These are phyloP conservation scores for Leptinotarsa texana DNA, from an alignment of 1,140 invertebrate genomes.

Conservation along the genomic window DNA sequence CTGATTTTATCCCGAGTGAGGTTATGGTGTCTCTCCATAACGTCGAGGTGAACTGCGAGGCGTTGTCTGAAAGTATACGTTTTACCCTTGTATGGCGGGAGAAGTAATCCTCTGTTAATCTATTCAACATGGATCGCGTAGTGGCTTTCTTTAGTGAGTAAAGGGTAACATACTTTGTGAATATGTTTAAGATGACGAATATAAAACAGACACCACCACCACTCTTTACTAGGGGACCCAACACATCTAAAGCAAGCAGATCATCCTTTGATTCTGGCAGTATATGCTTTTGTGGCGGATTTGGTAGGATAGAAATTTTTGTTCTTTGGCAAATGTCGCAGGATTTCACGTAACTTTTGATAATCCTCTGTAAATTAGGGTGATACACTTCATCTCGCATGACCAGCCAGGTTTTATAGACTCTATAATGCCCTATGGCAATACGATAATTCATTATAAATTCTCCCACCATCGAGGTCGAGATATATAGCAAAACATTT, in stretches of 20 bases:
- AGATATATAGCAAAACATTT: not conserved
- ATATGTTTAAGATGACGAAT: not conserved
- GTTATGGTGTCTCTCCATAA: not conserved
- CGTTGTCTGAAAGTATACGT: not conserved
- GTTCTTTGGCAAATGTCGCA: not conserved
- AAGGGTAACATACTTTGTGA: not conserved
- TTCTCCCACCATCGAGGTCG: not conserved
- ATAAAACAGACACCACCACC: not conserved
- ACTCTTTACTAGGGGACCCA: not conserved
- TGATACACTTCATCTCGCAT: not conserved
- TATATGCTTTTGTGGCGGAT: not conserved
- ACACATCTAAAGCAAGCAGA: not conserved
- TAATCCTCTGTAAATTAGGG: not conserved
- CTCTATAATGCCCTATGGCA: not conserved
- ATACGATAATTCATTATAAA: not conserved
- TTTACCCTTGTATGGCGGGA: not conserved
- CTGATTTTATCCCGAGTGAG: not conserved
- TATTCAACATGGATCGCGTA: not conserved
- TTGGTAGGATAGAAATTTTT: not conserved
- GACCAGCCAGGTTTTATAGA: not conserved
- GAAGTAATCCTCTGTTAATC: conserved; percentile 4
- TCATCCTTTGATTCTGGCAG: not conserved
- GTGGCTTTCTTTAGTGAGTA: not conserved
- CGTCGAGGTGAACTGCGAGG: not conserved
- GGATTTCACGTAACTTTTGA: not conserved